Percentiles rank a stretch among this genome's conserved stretches.
These are phyloP conservation scores for Thalassarche chlororhynchos DNA, from an alignment of 2,113 vertebrate genomes.

Conservation along the genomic window DNA sequence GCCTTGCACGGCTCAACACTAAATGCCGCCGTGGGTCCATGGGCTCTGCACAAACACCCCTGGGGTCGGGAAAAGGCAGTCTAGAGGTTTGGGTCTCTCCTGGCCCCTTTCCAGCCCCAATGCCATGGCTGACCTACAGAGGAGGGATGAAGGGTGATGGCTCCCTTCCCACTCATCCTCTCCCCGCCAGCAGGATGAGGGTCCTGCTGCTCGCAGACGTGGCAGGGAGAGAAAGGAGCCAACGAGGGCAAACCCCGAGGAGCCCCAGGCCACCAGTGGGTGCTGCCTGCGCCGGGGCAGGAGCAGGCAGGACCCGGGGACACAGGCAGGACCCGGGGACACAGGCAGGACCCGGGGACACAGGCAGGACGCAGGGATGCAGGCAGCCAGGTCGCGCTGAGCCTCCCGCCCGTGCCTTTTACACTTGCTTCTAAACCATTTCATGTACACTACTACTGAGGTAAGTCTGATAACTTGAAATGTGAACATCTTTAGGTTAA, in stretches of 20 bases:
- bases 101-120: background rate
- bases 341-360: background rate
- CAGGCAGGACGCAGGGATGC: background rate
- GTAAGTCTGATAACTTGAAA: conserved; percentile 82
- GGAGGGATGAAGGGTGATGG: background rate
- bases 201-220: background rate
- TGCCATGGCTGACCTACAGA: rapidly evolving
- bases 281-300: background rate
- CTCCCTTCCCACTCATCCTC: background rate
- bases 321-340: background rate
- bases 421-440: conserved; percentile 74
- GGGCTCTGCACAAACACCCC: background rate
- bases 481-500: conserved; percentile 82
- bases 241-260: background rate
- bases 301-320: background rate
- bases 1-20: background rate
- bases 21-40: rapidly evolving
- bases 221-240: background rate
- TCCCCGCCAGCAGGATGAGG: background rate
- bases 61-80: background rate
- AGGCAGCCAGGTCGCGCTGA: background rate
- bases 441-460: conserved; percentile 83
- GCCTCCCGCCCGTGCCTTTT: background rate
- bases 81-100: background rate
- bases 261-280: background rate